Conservation (phyloP, 1,140 invertebrate genomes). For the Heliconius hermathena region DNA sequence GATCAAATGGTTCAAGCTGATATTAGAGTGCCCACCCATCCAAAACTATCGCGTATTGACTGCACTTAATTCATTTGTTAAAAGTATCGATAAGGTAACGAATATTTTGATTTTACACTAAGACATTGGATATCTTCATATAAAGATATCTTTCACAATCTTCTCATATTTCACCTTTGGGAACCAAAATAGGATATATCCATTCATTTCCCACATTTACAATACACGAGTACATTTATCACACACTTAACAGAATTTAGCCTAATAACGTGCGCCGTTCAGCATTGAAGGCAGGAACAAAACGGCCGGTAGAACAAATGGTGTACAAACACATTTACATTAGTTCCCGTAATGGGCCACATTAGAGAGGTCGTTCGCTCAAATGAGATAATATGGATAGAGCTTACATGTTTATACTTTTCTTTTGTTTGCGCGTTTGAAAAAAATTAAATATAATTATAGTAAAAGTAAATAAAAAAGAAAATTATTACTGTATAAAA, state of each 20-base stretch:
- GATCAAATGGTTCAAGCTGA: too few relatives aligned
- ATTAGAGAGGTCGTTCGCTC: constrained; percentile 61
- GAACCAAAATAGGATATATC: background rate
- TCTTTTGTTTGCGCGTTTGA: background rate
- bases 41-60: too few relatives aligned
- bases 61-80: too few relatives aligned
- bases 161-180: background rate
- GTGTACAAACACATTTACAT: constrained; percentile 67
- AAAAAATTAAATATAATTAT: too few relatives aligned
- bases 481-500: too few relatives aligned
- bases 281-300: constrained; percentile 42
- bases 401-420: constrained; percentile 34
- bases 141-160: background rate
- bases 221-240: constrained; percentile 7
- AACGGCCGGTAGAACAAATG: constrained; percentile 55
- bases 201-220: background rate
- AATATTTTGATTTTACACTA: too few relatives aligned
- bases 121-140: background rate
- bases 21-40: too few relatives aligned
- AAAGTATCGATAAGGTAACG: too few relatives aligned
- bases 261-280: constrained; percentile 12
- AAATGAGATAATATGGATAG: constrained; percentile 60
- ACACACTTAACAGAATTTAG: constrained; percentile 24
- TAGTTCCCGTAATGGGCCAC: constrained; percentile 64
- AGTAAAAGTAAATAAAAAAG: too few relatives aligned